A percentile compares a stretch with the other conserved stretches of the same genome.
Evolutionary conservation across 2,888 invertebrate genomes (phyloP).

Genomic region (Cheilosia grossa): DNA sequence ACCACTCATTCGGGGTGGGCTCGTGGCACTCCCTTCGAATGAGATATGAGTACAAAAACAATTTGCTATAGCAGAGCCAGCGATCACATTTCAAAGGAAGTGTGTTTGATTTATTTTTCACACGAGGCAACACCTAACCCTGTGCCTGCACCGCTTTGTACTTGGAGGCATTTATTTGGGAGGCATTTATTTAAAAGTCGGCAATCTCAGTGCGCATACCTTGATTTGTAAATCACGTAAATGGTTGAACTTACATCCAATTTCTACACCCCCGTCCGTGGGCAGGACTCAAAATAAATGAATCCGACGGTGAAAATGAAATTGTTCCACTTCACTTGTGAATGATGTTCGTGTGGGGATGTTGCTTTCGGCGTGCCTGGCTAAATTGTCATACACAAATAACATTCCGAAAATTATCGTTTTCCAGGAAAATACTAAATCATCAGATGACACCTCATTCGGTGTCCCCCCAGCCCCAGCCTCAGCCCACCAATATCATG

Average conservation of each 20-base stretch:
- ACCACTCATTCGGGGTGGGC: neutral
- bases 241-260: constrained; percentile 69
- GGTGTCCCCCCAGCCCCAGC: neutral
- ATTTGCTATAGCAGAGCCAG: constrained; percentile 66
- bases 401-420: constrained; percentile 61
- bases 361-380: neutral
- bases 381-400: constrained; percentile 55
- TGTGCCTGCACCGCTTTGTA: neutral
- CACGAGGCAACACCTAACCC: constrained; percentile 49
- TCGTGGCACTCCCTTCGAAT: constrained; percentile 10
- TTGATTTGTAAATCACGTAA: constrained; percentile 74
- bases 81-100: constrained; percentile 71
- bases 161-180: too few relatives aligned
- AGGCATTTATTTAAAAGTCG: constrained; percentile 59
- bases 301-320: constrained; percentile 38
- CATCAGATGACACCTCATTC: constrained; percentile 63
- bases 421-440: constrained; percentile 57
- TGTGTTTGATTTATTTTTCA: constrained; percentile 71
- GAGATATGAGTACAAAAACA: constrained; percentile 64
- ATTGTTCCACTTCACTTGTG: constrained; percentile 55
- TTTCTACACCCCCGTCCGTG: constrained; percentile 12
- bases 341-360: constrained; percentile 21
- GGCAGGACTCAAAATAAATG: constrained; percentile 43
- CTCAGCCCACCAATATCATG: neutral
- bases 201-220: constrained; percentile 45